Evolutionary conservation across 2,888 invertebrate species (phyloP).

Genomic region (Drosophila mimetica): DNA sequence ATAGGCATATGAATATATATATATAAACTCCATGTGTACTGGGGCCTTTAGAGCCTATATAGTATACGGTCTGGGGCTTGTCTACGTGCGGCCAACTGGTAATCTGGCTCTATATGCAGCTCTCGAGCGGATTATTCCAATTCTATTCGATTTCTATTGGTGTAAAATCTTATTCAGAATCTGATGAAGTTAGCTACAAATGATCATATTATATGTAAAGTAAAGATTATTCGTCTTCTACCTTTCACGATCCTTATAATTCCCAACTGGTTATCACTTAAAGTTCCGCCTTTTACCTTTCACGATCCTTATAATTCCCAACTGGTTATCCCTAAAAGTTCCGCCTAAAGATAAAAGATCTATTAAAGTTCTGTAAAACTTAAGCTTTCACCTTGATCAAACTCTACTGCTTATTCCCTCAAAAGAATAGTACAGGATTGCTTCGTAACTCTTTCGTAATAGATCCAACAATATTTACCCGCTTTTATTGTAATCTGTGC

Average conservation of each 20-base stretch:
- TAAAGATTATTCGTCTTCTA: too few relatives aligned
- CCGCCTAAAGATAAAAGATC: too few relatives aligned
- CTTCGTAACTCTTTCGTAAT: neutral
- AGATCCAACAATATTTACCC: neutral
- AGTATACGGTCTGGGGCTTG: slow-evolving; percentile 13
- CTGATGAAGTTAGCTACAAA: neutral
- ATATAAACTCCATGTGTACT: neutral
- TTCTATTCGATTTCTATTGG: neutral
- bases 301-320: neutral
- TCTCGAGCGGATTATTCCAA: slow-evolving; percentile 10
- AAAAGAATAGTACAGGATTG: neutral
- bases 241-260: neutral
- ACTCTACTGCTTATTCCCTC: too few relatives aligned
- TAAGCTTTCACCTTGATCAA: too few relatives aligned
- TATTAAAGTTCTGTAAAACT: too few relatives aligned
- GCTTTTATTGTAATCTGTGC: neutral
- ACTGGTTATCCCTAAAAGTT: neutral
- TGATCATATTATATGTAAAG: neutral
- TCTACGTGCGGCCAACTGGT: slow-evolving; percentile 17
- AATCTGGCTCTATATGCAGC: neutral
- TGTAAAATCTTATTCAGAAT: neutral
- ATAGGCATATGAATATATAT: neutral
- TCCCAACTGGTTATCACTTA: neutral
- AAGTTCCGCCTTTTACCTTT: too few relatives aligned
- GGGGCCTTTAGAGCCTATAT: slow-evolving; percentile 14